phyloP scores from a whole-genome alignment of 2,797 vertebrate genomes.

The Odontamblyopus lacepedii region DNA sequence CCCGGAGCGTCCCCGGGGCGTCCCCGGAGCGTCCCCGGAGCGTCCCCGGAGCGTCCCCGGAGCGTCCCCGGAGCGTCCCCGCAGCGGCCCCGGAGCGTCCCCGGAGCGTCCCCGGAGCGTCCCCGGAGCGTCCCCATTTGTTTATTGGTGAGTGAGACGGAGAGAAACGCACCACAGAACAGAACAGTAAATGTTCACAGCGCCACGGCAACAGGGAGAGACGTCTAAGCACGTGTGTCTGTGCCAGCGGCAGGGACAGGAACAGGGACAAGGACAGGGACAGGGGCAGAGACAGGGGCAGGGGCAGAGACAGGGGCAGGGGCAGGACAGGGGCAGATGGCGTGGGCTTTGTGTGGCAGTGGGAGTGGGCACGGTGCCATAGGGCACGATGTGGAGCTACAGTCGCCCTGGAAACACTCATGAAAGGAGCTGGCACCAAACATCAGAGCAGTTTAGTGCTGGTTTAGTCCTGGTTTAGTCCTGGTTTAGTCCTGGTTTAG shows the following conservation, averaged over 20 bases:
- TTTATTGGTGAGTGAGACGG: not conserved
- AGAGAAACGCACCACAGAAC: not conserved
- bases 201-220: not conserved
- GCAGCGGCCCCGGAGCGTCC: too few relatives aligned
- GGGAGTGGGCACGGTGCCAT: constrained; percentile 9
- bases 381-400: not conserved
- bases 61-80: too few relatives aligned
- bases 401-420: constrained; percentile 2
- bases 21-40: too few relatives aligned
- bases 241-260: not conserved
- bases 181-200: too few relatives aligned
- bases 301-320: not conserved
- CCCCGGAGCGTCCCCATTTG: not conserved
- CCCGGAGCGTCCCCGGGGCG: not conserved
- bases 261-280: too few relatives aligned
- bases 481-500: too few relatives aligned
- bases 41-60: too few relatives aligned
- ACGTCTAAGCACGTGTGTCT: not conserved
- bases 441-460: not conserved
- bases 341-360: not conserved
- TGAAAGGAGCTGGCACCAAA: constrained; percentile 4
- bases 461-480: too few relatives aligned
- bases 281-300: not conserved
- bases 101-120: too few relatives aligned
- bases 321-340: constrained; percentile 3